Conservation (phyloP, 1,140 invertebrate genomes). For the Cherax quadricarinatus region DNA sequence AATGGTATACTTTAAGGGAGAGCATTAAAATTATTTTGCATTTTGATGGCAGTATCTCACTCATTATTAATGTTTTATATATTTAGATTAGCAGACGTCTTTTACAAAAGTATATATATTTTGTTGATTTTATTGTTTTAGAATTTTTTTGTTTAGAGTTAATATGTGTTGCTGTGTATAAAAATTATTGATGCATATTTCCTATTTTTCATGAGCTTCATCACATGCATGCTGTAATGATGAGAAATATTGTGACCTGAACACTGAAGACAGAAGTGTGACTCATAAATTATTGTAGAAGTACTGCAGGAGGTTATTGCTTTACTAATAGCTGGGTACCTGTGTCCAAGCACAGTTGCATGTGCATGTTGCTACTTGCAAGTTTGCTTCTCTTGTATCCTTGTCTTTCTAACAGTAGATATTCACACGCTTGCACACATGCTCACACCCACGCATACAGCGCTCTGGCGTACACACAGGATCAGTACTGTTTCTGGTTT, state of each 20-base stretch:
- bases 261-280: background rate
- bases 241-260: background rate
- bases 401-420: background rate
- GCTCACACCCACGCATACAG: background rate
- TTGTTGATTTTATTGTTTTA: no score
- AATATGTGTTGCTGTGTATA: no score
- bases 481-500: no score
- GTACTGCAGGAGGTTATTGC: background rate
- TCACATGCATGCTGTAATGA: background rate
- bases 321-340: background rate
- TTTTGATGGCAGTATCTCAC: no score
- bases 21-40: no score
- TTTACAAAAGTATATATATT: no score
- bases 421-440: background rate
- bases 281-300: background rate
- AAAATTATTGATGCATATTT: no score
- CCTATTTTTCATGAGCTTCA: background rate
- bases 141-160: no score
- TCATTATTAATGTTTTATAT: no score
- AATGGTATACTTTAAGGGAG: no score
- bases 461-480: no score
- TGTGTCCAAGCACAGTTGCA: background rate
- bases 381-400: background rate
- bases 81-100: no score
- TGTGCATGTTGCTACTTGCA: background rate